Evolutionary conservation across 1,140 invertebrate species (phyloP).

Genomic region (Eurosta solidaginis): DNA sequence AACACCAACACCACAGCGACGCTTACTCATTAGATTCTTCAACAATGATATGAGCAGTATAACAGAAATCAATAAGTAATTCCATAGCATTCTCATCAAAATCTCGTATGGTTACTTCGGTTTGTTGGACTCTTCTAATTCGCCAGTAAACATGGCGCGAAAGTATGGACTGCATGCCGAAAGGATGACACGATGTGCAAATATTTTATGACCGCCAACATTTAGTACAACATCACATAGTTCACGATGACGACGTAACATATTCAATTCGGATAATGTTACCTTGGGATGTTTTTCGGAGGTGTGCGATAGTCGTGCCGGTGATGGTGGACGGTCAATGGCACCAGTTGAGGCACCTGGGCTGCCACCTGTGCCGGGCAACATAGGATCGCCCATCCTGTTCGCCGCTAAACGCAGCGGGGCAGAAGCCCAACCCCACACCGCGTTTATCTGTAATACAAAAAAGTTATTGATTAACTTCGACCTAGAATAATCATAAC

Average conservation of each 20-base stretch:
- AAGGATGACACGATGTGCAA: conserved; percentile 90
- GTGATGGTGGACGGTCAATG: conserved; percentile 74
- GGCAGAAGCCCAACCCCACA: conserved; percentile 90
- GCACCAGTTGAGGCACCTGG: conserved; percentile 39
- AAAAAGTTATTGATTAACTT: too few species aligned
- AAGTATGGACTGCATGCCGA: conserved; percentile 92
- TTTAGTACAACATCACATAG: conserved; percentile 96
- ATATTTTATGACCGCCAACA: conserved; percentile 92
- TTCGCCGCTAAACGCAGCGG: conserved; percentile 74
- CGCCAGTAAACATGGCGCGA: conserved; percentile 97
- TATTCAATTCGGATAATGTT: conserved; percentile 85
- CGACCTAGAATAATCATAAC: background rate
- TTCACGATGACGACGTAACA: conserved; percentile 85
- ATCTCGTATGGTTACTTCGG: conserved; percentile 96
- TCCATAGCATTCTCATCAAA: conserved; percentile 99
- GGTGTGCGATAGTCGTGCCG: conserved; percentile 85
- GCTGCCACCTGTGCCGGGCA: conserved; percentile 55
- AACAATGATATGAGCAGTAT: conserved; percentile 97
- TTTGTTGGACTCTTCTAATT: conserved; percentile 94
- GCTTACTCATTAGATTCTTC: conserved; percentile 98
- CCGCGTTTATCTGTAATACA: conserved; percentile 82
- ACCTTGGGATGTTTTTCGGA: conserved; percentile 94
- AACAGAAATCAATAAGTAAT: conserved; percentile 96
- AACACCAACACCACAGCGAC: conserved; percentile 96
- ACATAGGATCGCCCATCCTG: conserved; percentile 72